Percentiles rank a stretch among this genome's conserved stretches.
Evolutionary conservation across 2,113 vertebrate species (phyloP).

Genomic region (Nanorana parkeri): DNA sequence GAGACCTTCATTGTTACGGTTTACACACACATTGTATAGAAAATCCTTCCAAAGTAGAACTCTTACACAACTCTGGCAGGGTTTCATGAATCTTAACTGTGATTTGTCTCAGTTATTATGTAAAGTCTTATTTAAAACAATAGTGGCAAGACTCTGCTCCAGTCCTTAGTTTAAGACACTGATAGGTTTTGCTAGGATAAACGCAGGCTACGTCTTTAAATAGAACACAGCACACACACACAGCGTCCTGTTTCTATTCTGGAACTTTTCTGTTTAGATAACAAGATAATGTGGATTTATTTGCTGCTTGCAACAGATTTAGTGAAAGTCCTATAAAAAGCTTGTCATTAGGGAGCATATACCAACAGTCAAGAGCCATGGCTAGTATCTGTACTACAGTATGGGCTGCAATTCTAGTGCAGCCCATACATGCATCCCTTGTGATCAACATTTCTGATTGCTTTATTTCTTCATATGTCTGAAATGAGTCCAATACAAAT

Average conservation of each 20-base stretch:
- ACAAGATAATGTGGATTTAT: conserved; percentile 12
- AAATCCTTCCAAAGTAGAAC: no score
- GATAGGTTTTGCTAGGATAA: background rate
- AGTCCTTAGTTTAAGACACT: no score
- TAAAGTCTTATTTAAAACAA: no score
- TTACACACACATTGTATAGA: no score
- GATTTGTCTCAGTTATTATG: no score
- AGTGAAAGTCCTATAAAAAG: background rate
- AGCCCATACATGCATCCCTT: background rate
- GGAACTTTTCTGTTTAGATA: background rate
- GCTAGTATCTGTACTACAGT: background rate
- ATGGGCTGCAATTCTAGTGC: background rate
- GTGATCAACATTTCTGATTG: no score
- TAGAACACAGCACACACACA: background rate
- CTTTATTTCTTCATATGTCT: no score
- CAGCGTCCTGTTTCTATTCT: conserved; percentile 5
- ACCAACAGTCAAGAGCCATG: background rate
- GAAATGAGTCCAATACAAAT: no score
- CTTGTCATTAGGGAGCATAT: background rate
- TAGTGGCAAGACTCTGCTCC: no score
- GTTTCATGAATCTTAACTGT: no score
- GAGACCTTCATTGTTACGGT: no score
- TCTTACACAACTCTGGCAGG: no score
- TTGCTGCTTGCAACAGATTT: background rate
- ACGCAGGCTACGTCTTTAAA: conserved; percentile 1